Percentiles rank a stretch among this genome's conserved stretches.
Evolutionary conservation across 2,113 vertebrate genomes (phyloP).

Genomic region (Paramisgurnus dabryanus): DNA sequence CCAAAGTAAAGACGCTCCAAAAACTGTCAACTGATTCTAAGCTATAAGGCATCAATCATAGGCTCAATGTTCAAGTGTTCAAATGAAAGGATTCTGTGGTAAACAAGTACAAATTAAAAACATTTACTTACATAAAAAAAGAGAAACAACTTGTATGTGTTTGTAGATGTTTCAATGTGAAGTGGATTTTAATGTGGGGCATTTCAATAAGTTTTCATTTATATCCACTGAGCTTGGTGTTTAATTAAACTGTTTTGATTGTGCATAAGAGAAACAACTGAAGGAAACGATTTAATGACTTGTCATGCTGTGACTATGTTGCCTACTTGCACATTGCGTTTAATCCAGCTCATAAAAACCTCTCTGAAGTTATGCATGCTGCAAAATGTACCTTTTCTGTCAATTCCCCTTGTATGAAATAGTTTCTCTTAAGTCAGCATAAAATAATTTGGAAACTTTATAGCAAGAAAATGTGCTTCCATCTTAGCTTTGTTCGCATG

Average conservation of each 20-base stretch:
- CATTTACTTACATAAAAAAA: not conserved
- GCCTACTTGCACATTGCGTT: constrained; percentile 1
- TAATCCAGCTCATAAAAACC: not conserved
- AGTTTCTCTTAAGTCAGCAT: not conserved
- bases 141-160: not conserved
- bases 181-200: not conserved
- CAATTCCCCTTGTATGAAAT: not conserved
- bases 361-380: not conserved
- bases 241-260: constrained; percentile 13
- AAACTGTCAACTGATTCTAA: not conserved
- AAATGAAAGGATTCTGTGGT: not conserved
- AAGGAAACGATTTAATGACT: not conserved
- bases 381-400: not conserved
- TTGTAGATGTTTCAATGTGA: constrained; percentile 1
- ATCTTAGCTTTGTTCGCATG: not conserved
- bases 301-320: constrained; percentile 10
- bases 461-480: constrained; percentile 1
- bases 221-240: not conserved
- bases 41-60: not conserved
- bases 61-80: not conserved
- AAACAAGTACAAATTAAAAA: not conserved
- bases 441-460: not conserved
- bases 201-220: not conserved
- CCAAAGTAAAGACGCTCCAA: not conserved
- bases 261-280: constrained; percentile 11